These are phyloP conservation scores for Peromyscus maniculatus DNA, from an alignment of 2,113 vertebrate genomes.

Conservation along the genomic window DNA sequence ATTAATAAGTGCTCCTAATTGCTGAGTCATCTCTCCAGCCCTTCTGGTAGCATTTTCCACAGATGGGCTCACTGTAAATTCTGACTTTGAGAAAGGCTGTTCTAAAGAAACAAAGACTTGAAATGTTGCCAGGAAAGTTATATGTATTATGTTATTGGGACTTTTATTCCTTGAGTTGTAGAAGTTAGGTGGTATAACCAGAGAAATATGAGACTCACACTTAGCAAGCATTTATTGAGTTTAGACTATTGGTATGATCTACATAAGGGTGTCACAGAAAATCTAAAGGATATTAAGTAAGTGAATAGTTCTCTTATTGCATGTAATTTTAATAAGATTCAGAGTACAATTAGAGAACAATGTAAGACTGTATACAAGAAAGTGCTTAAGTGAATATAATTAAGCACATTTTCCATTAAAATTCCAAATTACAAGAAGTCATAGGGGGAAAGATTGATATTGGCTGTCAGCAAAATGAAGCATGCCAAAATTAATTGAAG, in stretches of 20 bases:
- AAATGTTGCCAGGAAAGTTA: constrained; percentile 3
- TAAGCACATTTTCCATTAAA: constrained; percentile 70
- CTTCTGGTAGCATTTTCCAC: constrained; percentile 45
- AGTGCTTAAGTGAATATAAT: constrained; percentile 65
- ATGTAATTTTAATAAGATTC: neutral
- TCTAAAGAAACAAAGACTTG: constrained; percentile 32
- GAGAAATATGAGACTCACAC: neutral
- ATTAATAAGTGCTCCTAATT: neutral
- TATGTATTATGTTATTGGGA: neutral
- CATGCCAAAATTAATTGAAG: constrained; percentile 61
- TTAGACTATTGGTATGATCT: neutral
- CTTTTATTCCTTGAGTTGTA: neutral
- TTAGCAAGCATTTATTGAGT: neutral
- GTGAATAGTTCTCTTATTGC: constrained; percentile 5
- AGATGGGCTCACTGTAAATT: constrained; percentile 11
- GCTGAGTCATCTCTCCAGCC: neutral
- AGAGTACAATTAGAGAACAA: constrained; percentile 1
- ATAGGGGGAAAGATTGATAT: constrained; percentile 40
- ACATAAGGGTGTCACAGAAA: neutral
- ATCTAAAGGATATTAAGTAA: constrained; percentile 27
- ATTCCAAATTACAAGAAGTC: constrained; percentile 65
- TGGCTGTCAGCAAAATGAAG: constrained; percentile 55
- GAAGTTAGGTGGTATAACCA: neutral
- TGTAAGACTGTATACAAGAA: neutral
- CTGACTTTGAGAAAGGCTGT: neutral